phyloP scores from a whole-genome alignment of 1,140 invertebrate species.

The Condylostylus longicornis region DNA sequence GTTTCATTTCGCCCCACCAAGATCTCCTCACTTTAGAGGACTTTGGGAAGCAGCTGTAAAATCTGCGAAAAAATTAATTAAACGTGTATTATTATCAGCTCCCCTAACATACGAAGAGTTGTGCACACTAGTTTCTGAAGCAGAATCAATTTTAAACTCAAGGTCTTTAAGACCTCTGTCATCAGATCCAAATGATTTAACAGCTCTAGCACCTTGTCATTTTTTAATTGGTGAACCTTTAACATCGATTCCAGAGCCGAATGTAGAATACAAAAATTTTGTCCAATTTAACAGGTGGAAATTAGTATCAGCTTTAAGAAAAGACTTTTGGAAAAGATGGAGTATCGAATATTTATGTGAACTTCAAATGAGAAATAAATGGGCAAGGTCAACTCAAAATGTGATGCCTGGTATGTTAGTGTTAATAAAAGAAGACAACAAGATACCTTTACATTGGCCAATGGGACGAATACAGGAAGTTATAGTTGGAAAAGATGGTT shows the following conservation, averaged over 20 bases:
- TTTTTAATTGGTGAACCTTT: slow-evolving; percentile 26
- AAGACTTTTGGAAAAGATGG: slow-evolving; percentile 17
- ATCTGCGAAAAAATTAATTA: slow-evolving; percentile 17
- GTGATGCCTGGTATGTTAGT: slow-evolving; percentile 13
- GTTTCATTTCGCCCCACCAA: slow-evolving; percentile 16
- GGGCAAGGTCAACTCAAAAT: slow-evolving; percentile 6
- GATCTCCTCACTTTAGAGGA: slow-evolving; percentile 19
- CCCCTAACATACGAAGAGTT: slow-evolving; percentile 18
- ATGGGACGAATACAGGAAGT: slow-evolving; percentile 10
- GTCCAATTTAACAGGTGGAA: slow-evolving; percentile 14
- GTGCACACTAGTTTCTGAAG: slow-evolving; percentile 15
- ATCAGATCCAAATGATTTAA: slow-evolving; percentile 16
- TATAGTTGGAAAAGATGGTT: slow-evolving; percentile 13
- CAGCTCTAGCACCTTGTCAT: slow-evolving; percentile 27
- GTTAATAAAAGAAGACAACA: slow-evolving; percentile 13
- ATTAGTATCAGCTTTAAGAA: slow-evolving; percentile 7
- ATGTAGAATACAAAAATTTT: neutral
- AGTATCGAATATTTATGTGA: slow-evolving; percentile 12
- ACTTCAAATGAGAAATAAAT: slow-evolving; percentile 14
- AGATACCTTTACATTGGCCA: slow-evolving; percentile 15
- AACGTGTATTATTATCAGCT: slow-evolving; percentile 10
- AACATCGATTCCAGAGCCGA: slow-evolving; percentile 9
- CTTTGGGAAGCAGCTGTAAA: slow-evolving; percentile 21
- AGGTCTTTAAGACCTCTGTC: slow-evolving; percentile 18
- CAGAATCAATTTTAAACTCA: slow-evolving; percentile 21